Conservation (phyloP, 2,113 vertebrate genomes). For the Macrotus californicus region DNA sequence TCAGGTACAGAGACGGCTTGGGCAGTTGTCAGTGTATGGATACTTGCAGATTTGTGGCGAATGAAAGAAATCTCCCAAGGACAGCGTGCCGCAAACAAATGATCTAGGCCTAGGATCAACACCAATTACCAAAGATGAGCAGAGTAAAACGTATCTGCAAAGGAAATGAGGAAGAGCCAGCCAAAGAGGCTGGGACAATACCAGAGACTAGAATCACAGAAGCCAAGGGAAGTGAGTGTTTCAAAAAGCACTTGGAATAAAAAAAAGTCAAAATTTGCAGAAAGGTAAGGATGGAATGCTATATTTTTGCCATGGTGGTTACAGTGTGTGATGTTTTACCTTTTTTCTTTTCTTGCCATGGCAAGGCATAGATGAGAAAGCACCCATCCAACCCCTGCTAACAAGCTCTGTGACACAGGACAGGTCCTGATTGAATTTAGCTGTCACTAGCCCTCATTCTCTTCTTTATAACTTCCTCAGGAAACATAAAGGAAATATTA, state of each 20-base stretch:
- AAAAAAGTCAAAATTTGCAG: not conserved
- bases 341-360: not conserved
- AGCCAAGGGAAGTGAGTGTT: not conserved
- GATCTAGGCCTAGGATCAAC: not conserved
- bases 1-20: not conserved
- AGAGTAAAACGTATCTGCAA: not conserved
- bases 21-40: not conserved
- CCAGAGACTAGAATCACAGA: not conserved
- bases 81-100: not conserved
- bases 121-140: not conserved
- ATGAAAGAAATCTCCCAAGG: not conserved
- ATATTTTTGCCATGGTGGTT: not conserved
- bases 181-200: not conserved
- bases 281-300: not conserved
- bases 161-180: not conserved
- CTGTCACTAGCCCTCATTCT: not conserved
- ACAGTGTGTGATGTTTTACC: not conserved
- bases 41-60: not conserved
- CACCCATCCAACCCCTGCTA: fast-evolving
- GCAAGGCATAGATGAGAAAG: not conserved
- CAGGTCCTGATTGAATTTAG: not conserved
- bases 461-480: not conserved
- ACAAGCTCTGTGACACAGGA: fast-evolving
- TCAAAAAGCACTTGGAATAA: not conserved
- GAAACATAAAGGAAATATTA: not conserved